These are phyloP conservation scores for Ochropacha duplaris DNA, from an alignment of 2,888 invertebrate genomes.

Conservation along the genomic window DNA sequence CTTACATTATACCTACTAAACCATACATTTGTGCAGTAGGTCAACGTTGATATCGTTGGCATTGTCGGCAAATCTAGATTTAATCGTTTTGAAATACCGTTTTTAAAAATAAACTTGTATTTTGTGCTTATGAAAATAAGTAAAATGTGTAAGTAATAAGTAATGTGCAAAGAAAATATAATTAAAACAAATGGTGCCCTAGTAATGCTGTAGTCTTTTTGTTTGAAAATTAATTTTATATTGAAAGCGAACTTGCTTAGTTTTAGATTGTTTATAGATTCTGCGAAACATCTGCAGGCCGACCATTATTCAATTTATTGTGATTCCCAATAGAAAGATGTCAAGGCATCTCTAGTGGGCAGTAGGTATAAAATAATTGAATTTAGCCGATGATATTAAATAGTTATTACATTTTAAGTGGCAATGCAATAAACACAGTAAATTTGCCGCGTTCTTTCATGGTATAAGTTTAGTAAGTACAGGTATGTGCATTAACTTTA, in stretches of 20 bases:
- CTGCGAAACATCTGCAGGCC: conserved; percentile 22
- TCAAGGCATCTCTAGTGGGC: conserved; percentile 36
- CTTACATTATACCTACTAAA: no score
- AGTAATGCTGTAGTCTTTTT: not conserved
- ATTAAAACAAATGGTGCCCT: not conserved
- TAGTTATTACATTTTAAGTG: not conserved
- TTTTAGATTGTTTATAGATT: conserved; percentile 14
- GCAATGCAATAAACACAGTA: not conserved
- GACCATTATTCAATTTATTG: conserved; percentile 17
- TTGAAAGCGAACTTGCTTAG: not conserved
- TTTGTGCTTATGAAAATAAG: not conserved
- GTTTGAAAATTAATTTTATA: not conserved
- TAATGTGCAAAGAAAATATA: not conserved
- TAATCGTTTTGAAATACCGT: no score
- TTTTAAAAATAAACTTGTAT: no score
- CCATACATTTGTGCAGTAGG: no score
- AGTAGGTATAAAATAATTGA: conserved; percentile 31
- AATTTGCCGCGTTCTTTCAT: not conserved
- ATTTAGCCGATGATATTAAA: conserved; percentile 23
- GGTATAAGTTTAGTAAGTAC: not conserved
- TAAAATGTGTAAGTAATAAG: no score
- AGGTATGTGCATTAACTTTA: not conserved
- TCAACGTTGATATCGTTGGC: not conserved
- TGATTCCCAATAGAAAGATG: conserved; percentile 38
- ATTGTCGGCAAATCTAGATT: not conserved